Conservation (phyloP, 2,888 invertebrate genomes). For the Hartigia nigra region DNA sequence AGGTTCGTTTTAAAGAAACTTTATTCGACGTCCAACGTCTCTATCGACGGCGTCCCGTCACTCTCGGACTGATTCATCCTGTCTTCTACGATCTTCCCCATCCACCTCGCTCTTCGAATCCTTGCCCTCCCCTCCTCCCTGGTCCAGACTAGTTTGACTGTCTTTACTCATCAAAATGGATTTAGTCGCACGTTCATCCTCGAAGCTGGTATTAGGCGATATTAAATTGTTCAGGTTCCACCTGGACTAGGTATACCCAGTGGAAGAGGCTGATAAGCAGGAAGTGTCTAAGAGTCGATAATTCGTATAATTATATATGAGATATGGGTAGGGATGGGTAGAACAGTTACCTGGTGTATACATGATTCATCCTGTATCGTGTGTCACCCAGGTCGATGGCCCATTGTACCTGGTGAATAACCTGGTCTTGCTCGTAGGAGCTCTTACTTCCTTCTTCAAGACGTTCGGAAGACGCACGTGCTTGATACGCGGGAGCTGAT, state of each 20-base stretch:
- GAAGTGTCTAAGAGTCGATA: background rate
- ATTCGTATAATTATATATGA: background rate
- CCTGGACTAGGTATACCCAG: background rate
- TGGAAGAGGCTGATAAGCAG: background rate
- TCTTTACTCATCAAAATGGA: background rate
- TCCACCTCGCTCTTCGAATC: background rate
- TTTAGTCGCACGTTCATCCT: background rate
- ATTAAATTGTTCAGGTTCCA: background rate
- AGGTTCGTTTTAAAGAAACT: conserved; percentile 4
- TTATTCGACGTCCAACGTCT: background rate
- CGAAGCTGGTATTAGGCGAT: background rate
- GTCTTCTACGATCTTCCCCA: background rate
- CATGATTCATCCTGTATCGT: conserved; percentile 5
- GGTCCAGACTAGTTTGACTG: background rate
- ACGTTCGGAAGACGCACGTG: background rate
- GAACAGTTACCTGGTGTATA: background rate
- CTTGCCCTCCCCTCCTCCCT: background rate
- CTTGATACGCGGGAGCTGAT: background rate
- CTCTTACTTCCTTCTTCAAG: background rate
- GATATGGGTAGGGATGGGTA: background rate
- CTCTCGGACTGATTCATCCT: background rate
- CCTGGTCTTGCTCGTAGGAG: background rate
- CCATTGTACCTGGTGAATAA: background rate
- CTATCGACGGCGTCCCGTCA: conserved; percentile 7
- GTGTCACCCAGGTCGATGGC: background rate